A percentile compares a stretch with the other conserved stretches of the same genome.
phyloP scores from a whole-genome alignment of 2,113 vertebrate genomes.

The Probosciger aterrimus region DNA sequence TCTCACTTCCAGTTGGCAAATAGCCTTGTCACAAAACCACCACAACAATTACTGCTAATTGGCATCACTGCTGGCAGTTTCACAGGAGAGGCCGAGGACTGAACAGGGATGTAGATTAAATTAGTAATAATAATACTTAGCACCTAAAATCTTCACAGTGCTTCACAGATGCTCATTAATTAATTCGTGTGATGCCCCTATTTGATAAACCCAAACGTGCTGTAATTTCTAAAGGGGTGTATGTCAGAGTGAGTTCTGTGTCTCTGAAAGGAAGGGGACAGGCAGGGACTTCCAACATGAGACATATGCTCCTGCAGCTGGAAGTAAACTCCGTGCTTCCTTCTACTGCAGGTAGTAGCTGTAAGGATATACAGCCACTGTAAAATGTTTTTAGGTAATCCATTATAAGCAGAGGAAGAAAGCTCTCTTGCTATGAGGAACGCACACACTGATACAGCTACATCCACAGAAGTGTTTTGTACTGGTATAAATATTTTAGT shows the following conservation, averaged over 20 bases:
- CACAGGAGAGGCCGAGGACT: conserved; percentile 13
- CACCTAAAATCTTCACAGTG: conserved; percentile 30
- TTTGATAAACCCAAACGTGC: not conserved
- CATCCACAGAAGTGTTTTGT: not conserved
- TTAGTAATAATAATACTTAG: conserved; percentile 59
- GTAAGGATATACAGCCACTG: not conserved
- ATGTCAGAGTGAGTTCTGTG: not conserved
- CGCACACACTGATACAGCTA: fast-evolving
- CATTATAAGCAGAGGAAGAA: not conserved
- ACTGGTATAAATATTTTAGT: not conserved
- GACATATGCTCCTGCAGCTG: not conserved
- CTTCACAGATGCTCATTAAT: conserved; percentile 43
- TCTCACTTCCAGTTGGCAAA: conserved; percentile 22
- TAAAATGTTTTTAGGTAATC: not conserved
- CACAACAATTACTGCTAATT: conserved; percentile 44
- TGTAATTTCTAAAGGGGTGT: not conserved
- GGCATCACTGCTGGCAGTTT: conserved; percentile 50
- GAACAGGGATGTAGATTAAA: conserved; percentile 38
- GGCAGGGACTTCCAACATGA: not conserved
- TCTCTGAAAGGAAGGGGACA: not conserved
- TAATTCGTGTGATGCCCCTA: not conserved
- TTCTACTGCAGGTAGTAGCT: not conserved
- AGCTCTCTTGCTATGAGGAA: not conserved
- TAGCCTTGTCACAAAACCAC: conserved; percentile 28
- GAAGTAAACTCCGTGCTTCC: not conserved